Evolutionary conservation across 2,888 invertebrate species (phyloP).

Genomic region (Formica aserva): DNA sequence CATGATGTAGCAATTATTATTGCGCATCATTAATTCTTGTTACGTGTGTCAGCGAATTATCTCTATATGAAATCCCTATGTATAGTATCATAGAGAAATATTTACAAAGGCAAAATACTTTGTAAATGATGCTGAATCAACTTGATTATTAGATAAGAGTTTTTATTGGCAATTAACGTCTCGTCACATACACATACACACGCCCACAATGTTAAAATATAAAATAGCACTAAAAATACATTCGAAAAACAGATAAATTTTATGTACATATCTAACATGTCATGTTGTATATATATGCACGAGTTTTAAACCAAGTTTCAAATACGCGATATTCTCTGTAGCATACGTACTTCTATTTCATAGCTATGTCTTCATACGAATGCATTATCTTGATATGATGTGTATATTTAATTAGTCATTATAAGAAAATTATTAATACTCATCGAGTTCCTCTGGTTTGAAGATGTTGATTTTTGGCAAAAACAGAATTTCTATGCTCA

Average conservation of each 20-base stretch:
- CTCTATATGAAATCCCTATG: neutral
- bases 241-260: neutral
- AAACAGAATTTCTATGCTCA: neutral
- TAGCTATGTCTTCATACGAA: neutral
- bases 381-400: neutral
- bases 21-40: neutral
- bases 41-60: neutral
- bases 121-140: neutral
- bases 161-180: neutral
- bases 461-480: neutral
- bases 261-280: neutral
- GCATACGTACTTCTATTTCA: no score
- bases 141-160: neutral
- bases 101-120: neutral
- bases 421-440: constrained; percentile 41
- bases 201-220: neutral
- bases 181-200: no score
- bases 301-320: neutral
- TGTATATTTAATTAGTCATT: neutral
- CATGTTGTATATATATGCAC: neutral
- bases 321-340: neutral
- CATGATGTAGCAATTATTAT: neutral
- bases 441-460: neutral
- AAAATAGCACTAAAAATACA: neutral
- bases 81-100: neutral